Conservation (phyloP, 1,140 invertebrate species). For the Macrobrachium nipponense region DNA sequence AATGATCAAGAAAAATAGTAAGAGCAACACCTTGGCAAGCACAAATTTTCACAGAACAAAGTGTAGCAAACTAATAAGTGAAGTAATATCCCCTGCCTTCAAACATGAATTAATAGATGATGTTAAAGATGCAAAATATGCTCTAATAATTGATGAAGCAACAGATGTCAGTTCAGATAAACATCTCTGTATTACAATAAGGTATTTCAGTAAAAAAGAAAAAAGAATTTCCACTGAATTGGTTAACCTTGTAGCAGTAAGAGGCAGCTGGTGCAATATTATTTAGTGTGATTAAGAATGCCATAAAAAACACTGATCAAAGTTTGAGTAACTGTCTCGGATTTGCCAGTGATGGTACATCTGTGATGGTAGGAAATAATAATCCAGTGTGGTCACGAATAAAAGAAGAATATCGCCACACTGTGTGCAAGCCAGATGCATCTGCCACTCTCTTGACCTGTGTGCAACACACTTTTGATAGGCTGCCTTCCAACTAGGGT, state of each 20-base stretch:
- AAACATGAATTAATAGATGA: conserved; percentile 26
- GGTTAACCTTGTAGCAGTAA: conserved; percentile 26
- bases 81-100: conserved; percentile 34
- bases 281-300: conserved; percentile 11
- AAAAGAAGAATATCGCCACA: conserved; percentile 34
- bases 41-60: conserved; percentile 26
- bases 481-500: conserved; percentile 25
- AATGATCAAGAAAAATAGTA: conserved; percentile 7
- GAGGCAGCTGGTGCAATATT: conserved; percentile 29
- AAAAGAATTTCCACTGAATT: conserved; percentile 40
- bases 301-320: conserved; percentile 20
- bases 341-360: conserved; percentile 44
- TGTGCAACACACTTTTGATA: conserved; percentile 25
- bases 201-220: conserved; percentile 40
- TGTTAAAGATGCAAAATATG: conserved; percentile 29
- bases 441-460: conserved; percentile 41
- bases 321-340: conserved; percentile 36
- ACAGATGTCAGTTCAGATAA: conserved; percentile 13
- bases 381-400: conserved; percentile 34
- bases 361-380: conserved; percentile 31
- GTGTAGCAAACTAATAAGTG: conserved; percentile 32
- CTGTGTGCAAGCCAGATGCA: conserved; percentile 44
- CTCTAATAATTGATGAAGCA: conserved; percentile 28
- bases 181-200: conserved; percentile 33
- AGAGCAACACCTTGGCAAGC: not conserved